Evolutionary conservation across 2,797 vertebrate genomes (phyloP).

Genomic region (Sorex maritimensis): DNA sequence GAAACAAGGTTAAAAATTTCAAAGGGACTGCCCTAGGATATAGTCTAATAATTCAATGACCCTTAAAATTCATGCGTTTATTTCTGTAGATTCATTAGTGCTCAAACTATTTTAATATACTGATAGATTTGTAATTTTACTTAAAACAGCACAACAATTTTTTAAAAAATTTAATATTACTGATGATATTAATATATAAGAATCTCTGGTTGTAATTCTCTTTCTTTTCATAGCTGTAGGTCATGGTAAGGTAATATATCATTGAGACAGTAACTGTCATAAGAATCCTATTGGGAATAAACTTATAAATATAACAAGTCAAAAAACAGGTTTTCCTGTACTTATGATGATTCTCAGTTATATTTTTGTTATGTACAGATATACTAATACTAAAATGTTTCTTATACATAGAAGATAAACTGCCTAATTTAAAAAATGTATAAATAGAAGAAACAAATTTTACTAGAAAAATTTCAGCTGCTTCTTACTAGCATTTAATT

Average conservation of each 20-base stretch:
- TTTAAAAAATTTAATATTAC: slow-evolving; percentile 60
- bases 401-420: slow-evolving; percentile 55
- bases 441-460: slow-evolving; percentile 68
- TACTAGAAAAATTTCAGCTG: slow-evolving; percentile 68
- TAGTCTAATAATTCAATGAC: slow-evolving; percentile 55
- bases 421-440: slow-evolving; percentile 47
- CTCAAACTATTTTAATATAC: slow-evolving; percentile 74
- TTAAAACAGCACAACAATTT: slow-evolving; percentile 66
- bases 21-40: background rate
- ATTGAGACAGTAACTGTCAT: slow-evolving; percentile 77
- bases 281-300: slow-evolving; percentile 70
- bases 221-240: slow-evolving; percentile 68
- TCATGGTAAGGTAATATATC: slow-evolving; percentile 19
- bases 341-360: slow-evolving; percentile 80
- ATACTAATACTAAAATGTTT: slow-evolving; percentile 62
- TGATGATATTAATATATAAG: slow-evolving; percentile 64
- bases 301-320: slow-evolving; percentile 70
- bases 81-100: slow-evolving; percentile 67
- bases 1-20: slow-evolving; percentile 40
- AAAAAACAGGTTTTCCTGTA: slow-evolving; percentile 75
- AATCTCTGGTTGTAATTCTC: slow-evolving; percentile 60
- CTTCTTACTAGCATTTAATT: slow-evolving; percentile 55
- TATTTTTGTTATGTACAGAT: slow-evolving; percentile 74
- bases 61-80: slow-evolving; percentile 69
- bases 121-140: slow-evolving; percentile 70